Evolutionary conservation across 2,888 invertebrate species (phyloP).

Genomic region (Pyrocoelia pectoralis): DNA sequence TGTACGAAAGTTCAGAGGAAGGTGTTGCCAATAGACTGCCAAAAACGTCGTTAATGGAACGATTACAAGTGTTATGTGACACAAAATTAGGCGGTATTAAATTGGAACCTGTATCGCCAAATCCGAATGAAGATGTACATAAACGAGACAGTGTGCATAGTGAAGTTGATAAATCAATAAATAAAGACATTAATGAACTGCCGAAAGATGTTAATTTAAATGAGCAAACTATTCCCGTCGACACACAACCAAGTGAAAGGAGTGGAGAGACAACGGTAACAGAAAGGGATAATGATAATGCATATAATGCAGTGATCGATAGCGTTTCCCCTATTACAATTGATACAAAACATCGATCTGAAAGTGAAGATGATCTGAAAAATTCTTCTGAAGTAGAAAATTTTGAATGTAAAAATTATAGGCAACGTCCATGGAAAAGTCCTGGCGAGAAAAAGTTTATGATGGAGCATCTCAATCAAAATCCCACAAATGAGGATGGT

Average conservation of each 20-base stretch:
- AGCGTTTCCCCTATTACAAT: background rate
- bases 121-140: background rate
- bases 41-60: constrained; percentile 17
- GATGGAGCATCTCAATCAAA: constrained; percentile 22
- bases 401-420: constrained; percentile 4
- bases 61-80: constrained; percentile 17
- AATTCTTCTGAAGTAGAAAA: background rate
- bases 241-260: too few species aligned
- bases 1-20: constrained; percentile 3
- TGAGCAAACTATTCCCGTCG: too few species aligned
- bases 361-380: constrained; percentile 10
- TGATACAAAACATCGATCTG: constrained; percentile 7
- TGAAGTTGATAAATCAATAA: background rate
- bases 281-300: background rate
- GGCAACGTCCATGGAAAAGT: constrained; percentile 34
- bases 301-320: background rate
- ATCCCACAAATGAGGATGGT: constrained; percentile 7
- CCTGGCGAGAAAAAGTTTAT: constrained; percentile 42
- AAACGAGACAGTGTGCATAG: background rate
- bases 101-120: constrained; percentile 14
- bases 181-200: background rate
- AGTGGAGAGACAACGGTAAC: background rate
- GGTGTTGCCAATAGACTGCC: background rate
- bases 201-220: background rate
- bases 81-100: constrained; percentile 13